A percentile compares a stretch with the other conserved stretches of the same genome.
These are phyloP conservation scores for Chloropsis cyanopogon DNA, from an alignment of 2,113 vertebrate species.

Conservation along the genomic window DNA sequence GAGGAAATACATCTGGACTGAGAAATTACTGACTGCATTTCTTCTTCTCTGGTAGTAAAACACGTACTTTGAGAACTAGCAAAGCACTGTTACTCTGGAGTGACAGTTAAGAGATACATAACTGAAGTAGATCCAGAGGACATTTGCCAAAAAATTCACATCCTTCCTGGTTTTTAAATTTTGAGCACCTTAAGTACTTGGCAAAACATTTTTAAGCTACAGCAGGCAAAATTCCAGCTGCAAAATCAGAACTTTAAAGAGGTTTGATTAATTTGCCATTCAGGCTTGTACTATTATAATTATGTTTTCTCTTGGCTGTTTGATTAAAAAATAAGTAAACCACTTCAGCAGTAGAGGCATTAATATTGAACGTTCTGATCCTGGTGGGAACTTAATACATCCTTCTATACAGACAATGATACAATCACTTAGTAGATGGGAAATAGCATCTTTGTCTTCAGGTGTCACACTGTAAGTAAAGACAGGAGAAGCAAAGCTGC, in stretches of 20 bases:
- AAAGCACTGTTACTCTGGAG: neutral
- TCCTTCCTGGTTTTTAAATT: neutral
- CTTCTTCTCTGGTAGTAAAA: neutral
- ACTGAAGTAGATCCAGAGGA: neutral
- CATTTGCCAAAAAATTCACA: neutral
- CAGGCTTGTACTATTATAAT: neutral
- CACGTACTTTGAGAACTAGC: neutral
- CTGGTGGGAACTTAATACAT: neutral
- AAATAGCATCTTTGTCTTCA: neutral
- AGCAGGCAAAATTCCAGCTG: neutral
- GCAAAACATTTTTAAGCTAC: neutral
- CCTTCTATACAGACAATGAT: neutral
- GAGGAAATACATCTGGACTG: neutral
- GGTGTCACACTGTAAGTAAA: neutral
- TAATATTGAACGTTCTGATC: neutral
- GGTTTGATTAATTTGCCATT: slow-evolving; percentile 38
- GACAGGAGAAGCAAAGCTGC: neutral
- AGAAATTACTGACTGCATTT: neutral
- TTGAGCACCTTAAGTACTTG: neutral
- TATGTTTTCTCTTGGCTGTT: slow-evolving; percentile 7
- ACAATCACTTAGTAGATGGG: neutral
- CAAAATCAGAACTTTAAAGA: slow-evolving; percentile 27
- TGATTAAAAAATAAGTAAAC: slow-evolving; percentile 33
- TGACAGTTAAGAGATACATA: neutral
- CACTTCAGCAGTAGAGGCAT: neutral